Conservation (phyloP, 2,888 invertebrate genomes). For the Cephus pygmeus region DNA sequence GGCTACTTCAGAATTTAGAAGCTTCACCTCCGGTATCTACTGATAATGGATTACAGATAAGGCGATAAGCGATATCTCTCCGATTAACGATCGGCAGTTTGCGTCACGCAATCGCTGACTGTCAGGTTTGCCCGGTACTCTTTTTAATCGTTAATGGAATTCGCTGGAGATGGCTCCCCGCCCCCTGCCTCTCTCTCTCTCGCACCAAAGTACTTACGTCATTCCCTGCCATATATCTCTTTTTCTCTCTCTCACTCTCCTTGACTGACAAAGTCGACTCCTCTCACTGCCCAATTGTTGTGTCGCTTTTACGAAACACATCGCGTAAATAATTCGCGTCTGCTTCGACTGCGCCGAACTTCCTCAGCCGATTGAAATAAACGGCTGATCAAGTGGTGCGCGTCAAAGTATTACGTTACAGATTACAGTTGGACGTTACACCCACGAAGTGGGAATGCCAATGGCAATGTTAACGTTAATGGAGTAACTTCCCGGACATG, state of each 20-base stretch:
- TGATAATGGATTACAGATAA: conserved; percentile 6
- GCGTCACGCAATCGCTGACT: background rate
- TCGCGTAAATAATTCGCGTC: background rate
- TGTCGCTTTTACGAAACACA: background rate
- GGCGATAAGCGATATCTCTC: conserved; percentile 6
- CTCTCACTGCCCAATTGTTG: conserved; percentile 1
- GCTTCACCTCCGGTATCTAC: conserved; percentile 6
- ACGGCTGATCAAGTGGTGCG: conserved; percentile 16
- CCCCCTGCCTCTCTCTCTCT: background rate
- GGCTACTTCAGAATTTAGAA: background rate
- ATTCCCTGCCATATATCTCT: background rate
- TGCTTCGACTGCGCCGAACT: background rate
- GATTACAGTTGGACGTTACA: conserved; percentile 27
- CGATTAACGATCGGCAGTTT: conserved; percentile 3
- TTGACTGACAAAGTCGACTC: background rate
- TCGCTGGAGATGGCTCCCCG: conserved; percentile 5
- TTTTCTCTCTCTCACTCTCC: conserved; percentile 8
- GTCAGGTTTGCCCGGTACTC: background rate
- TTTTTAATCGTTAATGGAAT: conserved; percentile 12
- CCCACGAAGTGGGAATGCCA: conserved; percentile 48
- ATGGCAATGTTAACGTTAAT: conserved; percentile 61
- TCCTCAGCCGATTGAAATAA: conserved; percentile 23
- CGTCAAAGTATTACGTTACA: conserved; percentile 44
- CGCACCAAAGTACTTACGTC: background rate
- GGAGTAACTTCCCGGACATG: conserved; percentile 62